These are phyloP conservation scores for Parazoanthus swiftii DNA, from an alignment of 92 coral and sea anemone genomes.

Conservation along the genomic window DNA sequence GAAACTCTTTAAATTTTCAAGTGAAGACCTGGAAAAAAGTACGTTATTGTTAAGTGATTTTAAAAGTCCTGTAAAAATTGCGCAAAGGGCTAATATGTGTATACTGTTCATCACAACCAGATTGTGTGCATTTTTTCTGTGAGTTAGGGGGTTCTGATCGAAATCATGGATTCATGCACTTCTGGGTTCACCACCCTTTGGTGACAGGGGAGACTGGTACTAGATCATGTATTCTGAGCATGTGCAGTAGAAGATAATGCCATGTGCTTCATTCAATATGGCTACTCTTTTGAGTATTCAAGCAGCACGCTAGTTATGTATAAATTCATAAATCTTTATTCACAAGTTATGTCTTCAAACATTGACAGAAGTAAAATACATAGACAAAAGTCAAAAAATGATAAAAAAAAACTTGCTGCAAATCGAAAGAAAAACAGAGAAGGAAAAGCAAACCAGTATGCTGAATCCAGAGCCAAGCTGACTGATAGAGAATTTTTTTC, in stretches of 20 bases:
- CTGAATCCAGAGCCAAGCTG: conserved; percentile 36
- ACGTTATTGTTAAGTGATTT: no score
- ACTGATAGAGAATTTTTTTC: conserved; percentile 23
- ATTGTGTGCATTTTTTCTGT: no score
- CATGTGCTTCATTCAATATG: conserved; percentile 36
- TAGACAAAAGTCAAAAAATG: conserved; percentile 44
- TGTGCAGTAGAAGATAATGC: conserved; percentile 26
- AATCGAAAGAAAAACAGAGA: conserved; percentile 53
- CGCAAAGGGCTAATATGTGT: no score
- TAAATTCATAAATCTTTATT: conserved; percentile 9
- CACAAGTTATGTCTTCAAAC: conserved; percentile 31
- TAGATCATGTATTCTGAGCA: conserved; percentile 27
- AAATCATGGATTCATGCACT: no score
- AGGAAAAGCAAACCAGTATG: conserved; percentile 45
- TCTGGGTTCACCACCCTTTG: no score
- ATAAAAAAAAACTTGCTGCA: conserved; percentile 43
- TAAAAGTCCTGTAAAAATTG: no score
- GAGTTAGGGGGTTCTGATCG: no score
- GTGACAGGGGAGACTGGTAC: conserved; percentile 12
- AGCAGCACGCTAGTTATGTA: conserved; percentile 17
- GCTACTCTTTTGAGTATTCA: conserved; percentile 31
- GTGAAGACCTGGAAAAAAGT: no score
- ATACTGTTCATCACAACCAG: no score
- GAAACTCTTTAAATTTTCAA: no score
- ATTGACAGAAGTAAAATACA: conserved; percentile 50